Percentiles rank a stretch among this genome's conserved stretches.
phyloP scores from a whole-genome alignment of 2,113 vertebrate species.

The Pomatostomus ruficeps region DNA sequence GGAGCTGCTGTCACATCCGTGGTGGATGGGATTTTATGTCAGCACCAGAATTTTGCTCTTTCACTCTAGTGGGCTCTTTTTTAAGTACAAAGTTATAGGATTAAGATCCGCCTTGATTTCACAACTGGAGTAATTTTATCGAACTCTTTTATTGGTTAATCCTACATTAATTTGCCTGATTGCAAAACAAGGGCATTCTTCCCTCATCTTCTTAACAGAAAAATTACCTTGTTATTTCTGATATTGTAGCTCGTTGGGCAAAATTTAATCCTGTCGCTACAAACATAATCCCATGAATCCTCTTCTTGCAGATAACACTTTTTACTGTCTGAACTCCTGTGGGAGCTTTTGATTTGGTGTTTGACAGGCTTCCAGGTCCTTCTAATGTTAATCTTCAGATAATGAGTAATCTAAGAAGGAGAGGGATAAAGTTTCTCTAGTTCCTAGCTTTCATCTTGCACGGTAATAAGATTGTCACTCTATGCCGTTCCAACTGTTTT shows the following conservation, averaged over 20 bases:
- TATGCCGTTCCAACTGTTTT: not conserved
- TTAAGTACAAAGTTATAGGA: not conserved
- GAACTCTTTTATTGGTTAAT: conserved; percentile 22
- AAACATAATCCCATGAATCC: conserved; percentile 32
- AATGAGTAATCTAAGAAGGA: not conserved
- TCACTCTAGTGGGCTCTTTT: not conserved
- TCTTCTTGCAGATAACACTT: not conserved
- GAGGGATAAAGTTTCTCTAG: not conserved
- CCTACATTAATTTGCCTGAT: conserved; percentile 23
- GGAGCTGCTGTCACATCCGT: not conserved
- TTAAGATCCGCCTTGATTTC: conserved; percentile 13
- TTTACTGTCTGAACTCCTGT: not conserved
- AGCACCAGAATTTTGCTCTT: not conserved
- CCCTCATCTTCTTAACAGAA: conserved; percentile 7
- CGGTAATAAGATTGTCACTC: not conserved
- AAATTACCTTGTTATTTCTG: conserved; percentile 41
- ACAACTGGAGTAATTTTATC: not conserved
- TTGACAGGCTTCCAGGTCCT: not conserved
- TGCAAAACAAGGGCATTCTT: not conserved
- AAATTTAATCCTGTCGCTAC: not conserved
- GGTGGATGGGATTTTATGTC: not conserved
- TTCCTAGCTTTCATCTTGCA: not conserved
- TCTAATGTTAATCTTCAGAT: not conserved
- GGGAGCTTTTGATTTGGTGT: not conserved
- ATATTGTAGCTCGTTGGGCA: conserved; percentile 1